Base-by-base conservation (phyloP, 2,888 invertebrate genomes). In the Physocephala rufipes region DNA sequence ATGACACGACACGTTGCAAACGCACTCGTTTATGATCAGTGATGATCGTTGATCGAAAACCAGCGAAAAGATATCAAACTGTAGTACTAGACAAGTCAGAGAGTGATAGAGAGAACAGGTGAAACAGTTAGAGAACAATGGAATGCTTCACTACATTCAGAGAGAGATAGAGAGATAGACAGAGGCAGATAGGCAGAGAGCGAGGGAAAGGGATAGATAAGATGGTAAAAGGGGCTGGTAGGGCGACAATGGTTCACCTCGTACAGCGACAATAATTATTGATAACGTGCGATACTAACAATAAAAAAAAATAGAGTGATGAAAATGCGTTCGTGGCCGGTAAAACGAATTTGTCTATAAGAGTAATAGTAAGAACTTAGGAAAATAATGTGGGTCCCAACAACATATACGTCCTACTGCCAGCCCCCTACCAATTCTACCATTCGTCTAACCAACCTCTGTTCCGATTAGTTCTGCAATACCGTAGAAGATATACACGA, bases 321-420 rank as follows among this genome's bases (percentile, higher is more conserved):
- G 62, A 26, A 49, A 67, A 62, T 62, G 45, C 62, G 53, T 75
- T 74, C 51, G 69, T 73, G 75, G 75, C 71, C 73, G 74, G 75
- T 80, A 62, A 15, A 45, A 43, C 45, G 24, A 13, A 43, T 43
- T 53, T 13, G 51, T n/a, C 30, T 45, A 43, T 21, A 45, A 62
- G 13, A 13, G 30, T 64, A 62, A n/a, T 30, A 55, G 65, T 55
- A 62, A 16, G 16, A 21, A 55, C 55, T 55, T 21, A 12, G 26
- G n/a, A 24, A 13, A 58, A 28, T 24, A 28, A 58, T 24, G 36
- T 7, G 36, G 36, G 36, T 9, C 12, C 13, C 58, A 58, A 28
- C 58, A 58, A 58, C 58, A 36, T 36, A 36, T 36, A 36, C 9
- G 5, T 36, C 45, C 58, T 21, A 45, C 67, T 47, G 49, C 47